phyloP scores from a whole-genome alignment of 1,140 invertebrate species.

The Charaxes varanes region DNA sequence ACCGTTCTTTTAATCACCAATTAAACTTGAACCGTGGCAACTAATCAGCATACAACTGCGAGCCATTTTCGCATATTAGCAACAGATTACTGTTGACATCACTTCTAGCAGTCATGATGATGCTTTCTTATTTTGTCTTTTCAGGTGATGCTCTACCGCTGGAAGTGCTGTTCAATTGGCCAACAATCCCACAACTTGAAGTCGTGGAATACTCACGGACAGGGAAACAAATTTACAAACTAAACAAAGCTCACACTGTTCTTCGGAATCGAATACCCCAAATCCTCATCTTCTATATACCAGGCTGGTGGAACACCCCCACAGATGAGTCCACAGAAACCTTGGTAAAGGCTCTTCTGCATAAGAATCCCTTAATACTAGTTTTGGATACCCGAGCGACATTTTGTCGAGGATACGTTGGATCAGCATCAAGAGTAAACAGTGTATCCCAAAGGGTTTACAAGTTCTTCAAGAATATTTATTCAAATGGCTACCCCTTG shows the following conservation, averaged over 20 bases:
- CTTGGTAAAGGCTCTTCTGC: slow-evolving; percentile 41
- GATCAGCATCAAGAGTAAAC: slow-evolving; percentile 40
- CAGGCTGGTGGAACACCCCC: slow-evolving; percentile 62
- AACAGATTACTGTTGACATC: no score
- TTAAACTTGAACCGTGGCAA: no score
- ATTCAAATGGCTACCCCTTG: slow-evolving; percentile 49
- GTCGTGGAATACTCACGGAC: slow-evolving; percentile 33
- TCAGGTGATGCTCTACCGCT: slow-evolving; percentile 50
- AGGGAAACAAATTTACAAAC: slow-evolving; percentile 27
- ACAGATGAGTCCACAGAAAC: slow-evolving; percentile 42
- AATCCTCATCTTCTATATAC: slow-evolving; percentile 35
- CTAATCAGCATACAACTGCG: no score
- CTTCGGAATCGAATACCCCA: slow-evolving; percentile 19
- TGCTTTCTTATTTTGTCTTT: slow-evolving; percentile 15
- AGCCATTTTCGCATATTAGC: no score
- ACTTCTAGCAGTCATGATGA: no score
- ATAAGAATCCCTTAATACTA: slow-evolving; percentile 30
- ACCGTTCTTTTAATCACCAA: no score
- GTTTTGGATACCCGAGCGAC: slow-evolving; percentile 40
- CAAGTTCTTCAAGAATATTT: slow-evolving; percentile 38
- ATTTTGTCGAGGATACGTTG: slow-evolving; percentile 46
- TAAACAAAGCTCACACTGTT: slow-evolving; percentile 28
- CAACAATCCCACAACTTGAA: slow-evolving; percentile 31
- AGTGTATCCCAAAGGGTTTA: slow-evolving; percentile 37
- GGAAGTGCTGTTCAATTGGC: slow-evolving; percentile 37